A percentile compares a stretch with the other conserved stretches of the same genome.
phyloP scores from a whole-genome alignment of 1,140 invertebrate genomes.

The Megathymus violae region DNA sequence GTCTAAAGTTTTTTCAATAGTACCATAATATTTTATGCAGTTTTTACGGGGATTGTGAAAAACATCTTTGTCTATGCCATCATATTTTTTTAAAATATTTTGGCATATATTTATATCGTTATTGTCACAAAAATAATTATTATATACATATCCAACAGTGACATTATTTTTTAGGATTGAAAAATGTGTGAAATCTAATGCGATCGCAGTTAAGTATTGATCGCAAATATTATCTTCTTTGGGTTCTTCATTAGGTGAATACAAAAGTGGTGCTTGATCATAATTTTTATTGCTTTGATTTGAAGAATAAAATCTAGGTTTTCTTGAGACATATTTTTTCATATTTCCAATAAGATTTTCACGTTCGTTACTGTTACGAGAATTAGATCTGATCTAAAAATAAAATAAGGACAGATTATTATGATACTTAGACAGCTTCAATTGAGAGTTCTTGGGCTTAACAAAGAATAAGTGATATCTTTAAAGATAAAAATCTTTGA shows the following conservation, averaged over 20 bases:
- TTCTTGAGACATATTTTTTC: neutral
- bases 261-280: neutral
- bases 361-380: neutral
- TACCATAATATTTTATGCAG: neutral
- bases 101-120: neutral
- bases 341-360: neutral
- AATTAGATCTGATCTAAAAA: constrained; percentile 3
- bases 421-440: too few species aligned
- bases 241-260: constrained; percentile 3
- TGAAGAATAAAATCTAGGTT: constrained; percentile 1
- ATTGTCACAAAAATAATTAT: constrained; percentile 1
- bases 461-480: too few species aligned
- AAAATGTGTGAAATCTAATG: neutral
- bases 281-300: neutral
- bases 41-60: neutral
- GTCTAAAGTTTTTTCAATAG: neutral
- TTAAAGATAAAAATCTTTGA: too few species aligned
- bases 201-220: neutral
- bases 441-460: too few species aligned
- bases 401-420: too few species aligned
- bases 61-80: neutral
- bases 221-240: neutral
- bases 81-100: neutral
- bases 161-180: constrained; percentile 3
- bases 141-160: constrained; percentile 14